phyloP scores from a whole-genome alignment of 1,140 invertebrate species.

The Formica exsecta region DNA sequence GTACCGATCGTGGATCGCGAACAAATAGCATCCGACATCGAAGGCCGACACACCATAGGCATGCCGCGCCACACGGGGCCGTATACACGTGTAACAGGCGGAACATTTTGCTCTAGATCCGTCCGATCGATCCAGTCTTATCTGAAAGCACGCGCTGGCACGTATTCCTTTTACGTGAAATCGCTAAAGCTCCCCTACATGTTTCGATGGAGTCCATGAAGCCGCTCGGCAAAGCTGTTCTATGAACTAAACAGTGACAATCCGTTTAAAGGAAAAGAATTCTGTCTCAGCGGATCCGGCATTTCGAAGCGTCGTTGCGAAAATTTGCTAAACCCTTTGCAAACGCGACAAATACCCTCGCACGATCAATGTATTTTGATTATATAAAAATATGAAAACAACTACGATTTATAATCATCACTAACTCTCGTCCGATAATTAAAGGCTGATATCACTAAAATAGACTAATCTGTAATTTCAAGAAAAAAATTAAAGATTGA shows the following conservation, averaged over 20 bases:
- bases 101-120: conserved; percentile 72
- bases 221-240: conserved; percentile 28
- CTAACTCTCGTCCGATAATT: background rate
- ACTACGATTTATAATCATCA: background rate
- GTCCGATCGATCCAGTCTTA: conserved; percentile 67
- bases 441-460: background rate
- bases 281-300: conserved; percentile 37
- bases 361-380: background rate
- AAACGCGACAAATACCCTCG: background rate
- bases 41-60: conserved; percentile 16
- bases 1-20: conserved; percentile 19
- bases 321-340: background rate
- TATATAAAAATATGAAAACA: background rate
- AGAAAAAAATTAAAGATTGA: conserved; percentile 7
- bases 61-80: background rate
- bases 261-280: conserved; percentile 60
- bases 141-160: conserved; percentile 67
- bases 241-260: conserved; percentile 42
- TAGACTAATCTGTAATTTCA: background rate
- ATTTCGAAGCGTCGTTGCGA: conserved; percentile 34
- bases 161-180: conserved; percentile 67
- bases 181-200: conserved; percentile 49
- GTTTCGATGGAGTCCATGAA: conserved; percentile 45
- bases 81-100: conserved; percentile 63
- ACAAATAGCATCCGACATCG: conserved; percentile 39